Base-by-base conservation (phyloP, 2,113 vertebrate genomes). In the Ptilonorhynchus violaceus region DNA sequence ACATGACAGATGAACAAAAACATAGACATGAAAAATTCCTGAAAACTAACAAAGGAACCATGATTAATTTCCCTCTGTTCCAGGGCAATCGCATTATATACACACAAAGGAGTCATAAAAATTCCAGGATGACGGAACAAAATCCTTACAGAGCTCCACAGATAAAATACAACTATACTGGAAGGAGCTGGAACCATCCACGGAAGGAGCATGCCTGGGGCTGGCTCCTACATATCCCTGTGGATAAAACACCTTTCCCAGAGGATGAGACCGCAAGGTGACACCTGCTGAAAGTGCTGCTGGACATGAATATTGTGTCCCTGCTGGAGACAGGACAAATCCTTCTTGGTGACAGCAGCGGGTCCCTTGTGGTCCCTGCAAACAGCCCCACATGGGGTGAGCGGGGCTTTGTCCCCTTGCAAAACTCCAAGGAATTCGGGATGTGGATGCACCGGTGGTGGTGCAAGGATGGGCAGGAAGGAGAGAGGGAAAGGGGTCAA, bases 31-130 rank as follows among this genome's bases (percentile, higher is more conserved):
- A 94, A 94, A 93, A 95, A 96, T 88, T 88, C 96, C 84, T 82
- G 82, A 88, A 94, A 93, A 79, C 85, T 88, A 95, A 95, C 91
- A 94, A 79, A 58, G 85, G 72, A 90, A 31, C 55, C 1, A 37
- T 95, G 96, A 97, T 97, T 92, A 95, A 97, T 97, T 87, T 59
- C 94, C 89, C 80, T 31, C 77, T 64, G 81, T 97, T 95, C 74
- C 90, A 91, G 92, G 93, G 93, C 80, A 92, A 96, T 95, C 24
- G 0, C 70, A 50, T 94, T 96, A 95, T 95, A 67, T 96, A 97
- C 95, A 97, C 96, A 97, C 91, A 70, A 92, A 96, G 86, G 88
- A 96, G 97, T 90, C 89, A 96, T 97, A 96, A 97, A 97, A 97
- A 97, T 97, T 96, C 96, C 96, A 89, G 77, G 60, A 77, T 85